Percentiles rank a stretch among this genome's conserved stretches.
Conservation (phyloP, 2,113 vertebrate species). For the Elaphurus davidianus region DNA sequence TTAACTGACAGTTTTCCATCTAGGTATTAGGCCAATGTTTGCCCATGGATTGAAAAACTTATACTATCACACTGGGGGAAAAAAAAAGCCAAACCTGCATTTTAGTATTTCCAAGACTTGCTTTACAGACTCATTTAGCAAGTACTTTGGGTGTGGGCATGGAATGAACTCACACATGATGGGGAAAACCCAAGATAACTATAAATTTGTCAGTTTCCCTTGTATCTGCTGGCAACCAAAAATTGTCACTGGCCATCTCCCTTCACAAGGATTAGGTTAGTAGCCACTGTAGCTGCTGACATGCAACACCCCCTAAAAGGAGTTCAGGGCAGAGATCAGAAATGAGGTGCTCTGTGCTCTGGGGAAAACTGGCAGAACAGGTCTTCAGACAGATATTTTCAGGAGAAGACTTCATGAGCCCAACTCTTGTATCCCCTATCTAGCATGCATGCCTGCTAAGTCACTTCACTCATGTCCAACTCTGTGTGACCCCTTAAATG, state of each 20-base stretch:
- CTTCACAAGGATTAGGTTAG: background rate
- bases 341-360: background rate
- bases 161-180: background rate
- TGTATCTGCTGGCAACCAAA: background rate
- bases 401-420: background rate
- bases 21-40: background rate
- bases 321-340: background rate
- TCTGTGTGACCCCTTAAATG: fast-evolving
- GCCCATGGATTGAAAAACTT: background rate
- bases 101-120: background rate
- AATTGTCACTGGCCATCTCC: background rate
- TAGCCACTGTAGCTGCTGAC: background rate
- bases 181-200: background rate
- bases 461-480: background rate
- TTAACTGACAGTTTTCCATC: background rate
- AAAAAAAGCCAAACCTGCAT: background rate
- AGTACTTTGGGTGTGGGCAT: background rate
- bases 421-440: background rate
- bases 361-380: background rate
- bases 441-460: background rate
- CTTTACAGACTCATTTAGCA: background rate
- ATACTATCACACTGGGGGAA: background rate
- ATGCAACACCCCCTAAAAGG: background rate
- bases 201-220: background rate
- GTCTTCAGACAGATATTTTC: background rate